Percentiles rank a stretch among this genome's conserved stretches.
Evolutionary conservation across 2,888 invertebrate species (phyloP).

Genomic region (Thera britannica): DNA sequence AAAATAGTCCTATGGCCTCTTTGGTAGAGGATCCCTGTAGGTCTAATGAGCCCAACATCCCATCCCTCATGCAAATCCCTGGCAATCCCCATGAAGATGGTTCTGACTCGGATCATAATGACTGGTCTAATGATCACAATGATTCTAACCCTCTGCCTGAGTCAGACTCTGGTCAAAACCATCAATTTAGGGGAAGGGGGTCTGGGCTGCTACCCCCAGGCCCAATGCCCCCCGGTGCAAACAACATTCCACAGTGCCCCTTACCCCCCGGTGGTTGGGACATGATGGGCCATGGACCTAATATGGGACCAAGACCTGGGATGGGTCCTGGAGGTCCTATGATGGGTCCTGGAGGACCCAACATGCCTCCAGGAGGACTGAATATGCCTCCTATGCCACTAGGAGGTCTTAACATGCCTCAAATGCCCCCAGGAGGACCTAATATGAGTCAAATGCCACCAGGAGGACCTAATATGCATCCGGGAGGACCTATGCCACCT

Average conservation of each 20-base stretch:
- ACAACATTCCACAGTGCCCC: constrained; percentile 49
- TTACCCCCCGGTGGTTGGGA: constrained; percentile 49
- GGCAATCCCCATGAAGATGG: constrained; percentile 63
- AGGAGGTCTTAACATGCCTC: constrained; percentile 17
- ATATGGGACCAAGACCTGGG: constrained; percentile 45
- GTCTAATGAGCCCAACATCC: constrained; percentile 52
- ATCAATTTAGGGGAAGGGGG: constrained; percentile 36
- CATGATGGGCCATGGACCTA: constrained; percentile 40
- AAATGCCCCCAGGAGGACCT: constrained; percentile 11
- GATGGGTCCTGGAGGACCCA: constrained; percentile 45
- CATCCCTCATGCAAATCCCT: constrained; percentile 72
- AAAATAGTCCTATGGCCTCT: constrained; percentile 65
- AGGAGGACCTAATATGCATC: constrained; percentile 47
- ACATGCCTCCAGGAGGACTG: constrained; percentile 34
- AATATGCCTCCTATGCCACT: constrained; percentile 39
- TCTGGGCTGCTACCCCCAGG: constrained; percentile 39
- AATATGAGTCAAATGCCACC: constrained; percentile 42
- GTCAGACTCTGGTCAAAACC: constrained; percentile 46
- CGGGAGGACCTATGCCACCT: constrained; percentile 31
- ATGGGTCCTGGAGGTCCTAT: constrained; percentile 46
- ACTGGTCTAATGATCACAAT: constrained; percentile 61
- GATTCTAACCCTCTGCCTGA: constrained; percentile 59
- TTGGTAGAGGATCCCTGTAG: constrained; percentile 54
- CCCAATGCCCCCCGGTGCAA: constrained; percentile 32
- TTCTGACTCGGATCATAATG: constrained; percentile 55